Percentiles rank a stretch among this genome's conserved stretches.
Conservation (phyloP, 2,797 vertebrate genomes). For the Melanotaenia pygmaea region DNA sequence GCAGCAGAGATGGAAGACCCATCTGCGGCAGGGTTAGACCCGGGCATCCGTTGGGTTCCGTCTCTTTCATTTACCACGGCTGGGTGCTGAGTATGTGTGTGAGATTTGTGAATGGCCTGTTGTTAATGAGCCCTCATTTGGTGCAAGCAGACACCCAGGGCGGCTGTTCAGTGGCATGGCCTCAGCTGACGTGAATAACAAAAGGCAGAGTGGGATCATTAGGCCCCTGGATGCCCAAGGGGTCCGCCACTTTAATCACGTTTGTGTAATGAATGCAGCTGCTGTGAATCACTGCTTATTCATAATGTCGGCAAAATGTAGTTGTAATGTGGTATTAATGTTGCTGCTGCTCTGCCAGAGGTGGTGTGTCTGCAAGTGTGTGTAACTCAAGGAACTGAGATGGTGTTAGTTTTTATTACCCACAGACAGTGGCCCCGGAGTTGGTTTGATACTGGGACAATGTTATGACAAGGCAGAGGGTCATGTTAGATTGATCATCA, state of each 20-base stretch:
- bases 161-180: constrained; percentile 75
- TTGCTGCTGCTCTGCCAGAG: constrained; percentile 61
- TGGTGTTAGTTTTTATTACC: constrained; percentile 60
- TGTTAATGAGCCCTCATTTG: constrained; percentile 78
- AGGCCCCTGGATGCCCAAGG: constrained; percentile 75
- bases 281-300: constrained; percentile 76
- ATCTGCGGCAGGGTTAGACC: constrained; percentile 65
- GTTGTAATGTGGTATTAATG: constrained; percentile 73
- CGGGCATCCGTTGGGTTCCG: constrained; percentile 49
- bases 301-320: constrained; percentile 71
- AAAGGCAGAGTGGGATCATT: constrained; percentile 82
- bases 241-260: constrained; percentile 79
- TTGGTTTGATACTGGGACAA: constrained; percentile 59
- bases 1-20: constrained; percentile 57
- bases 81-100: constrained; percentile 47
- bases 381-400: constrained; percentile 59
- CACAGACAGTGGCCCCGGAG: constrained; percentile 45
- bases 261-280: constrained; percentile 83
- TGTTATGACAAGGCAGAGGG: constrained; percentile 73
- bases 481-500: constrained; percentile 63
- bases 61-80: constrained; percentile 67
- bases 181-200: constrained; percentile 79
- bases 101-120: constrained; percentile 70
- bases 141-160: constrained; percentile 65
- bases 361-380: constrained; percentile 52